Percentiles rank a stretch among this genome's conserved stretches.
Conservation (phyloP, 2,113 vertebrate species). For the Caloenas nicobarica region DNA sequence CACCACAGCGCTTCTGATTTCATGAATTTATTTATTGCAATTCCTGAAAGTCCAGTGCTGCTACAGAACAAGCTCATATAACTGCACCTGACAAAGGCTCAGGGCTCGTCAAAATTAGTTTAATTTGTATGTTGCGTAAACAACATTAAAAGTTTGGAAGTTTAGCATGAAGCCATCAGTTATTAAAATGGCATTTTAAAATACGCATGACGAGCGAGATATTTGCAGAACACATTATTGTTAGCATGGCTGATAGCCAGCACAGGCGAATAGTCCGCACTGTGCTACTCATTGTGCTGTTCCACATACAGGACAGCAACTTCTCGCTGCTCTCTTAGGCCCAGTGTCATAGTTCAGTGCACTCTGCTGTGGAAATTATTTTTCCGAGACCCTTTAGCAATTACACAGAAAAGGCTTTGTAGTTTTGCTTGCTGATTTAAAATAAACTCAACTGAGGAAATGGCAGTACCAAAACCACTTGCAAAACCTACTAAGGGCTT, state of each 20-base stretch:
- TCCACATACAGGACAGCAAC: neutral
- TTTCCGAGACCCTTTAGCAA: neutral
- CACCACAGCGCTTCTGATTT: conserved; percentile 13
- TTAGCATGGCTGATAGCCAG: neutral
- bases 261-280: neutral
- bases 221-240: neutral
- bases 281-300: neutral
- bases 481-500: neutral
- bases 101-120: neutral
- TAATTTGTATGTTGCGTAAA: neutral
- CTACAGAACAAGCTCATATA: conserved; percentile 10
- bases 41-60: conserved; percentile 48
- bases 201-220: neutral
- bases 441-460: neutral
- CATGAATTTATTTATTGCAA: neutral
- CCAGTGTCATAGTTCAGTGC: neutral
- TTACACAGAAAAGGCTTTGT: neutral
- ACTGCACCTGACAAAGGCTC: conserved; percentile 19
- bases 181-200: conserved; percentile 11
- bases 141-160: neutral
- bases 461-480: neutral
- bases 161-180: neutral
- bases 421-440: neutral
- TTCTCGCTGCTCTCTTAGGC: neutral
- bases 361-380: neutral